Evolutionary conservation across 2,113 vertebrate genomes (phyloP).

Genomic region (Sinocyclocheilus grahami): DNA sequence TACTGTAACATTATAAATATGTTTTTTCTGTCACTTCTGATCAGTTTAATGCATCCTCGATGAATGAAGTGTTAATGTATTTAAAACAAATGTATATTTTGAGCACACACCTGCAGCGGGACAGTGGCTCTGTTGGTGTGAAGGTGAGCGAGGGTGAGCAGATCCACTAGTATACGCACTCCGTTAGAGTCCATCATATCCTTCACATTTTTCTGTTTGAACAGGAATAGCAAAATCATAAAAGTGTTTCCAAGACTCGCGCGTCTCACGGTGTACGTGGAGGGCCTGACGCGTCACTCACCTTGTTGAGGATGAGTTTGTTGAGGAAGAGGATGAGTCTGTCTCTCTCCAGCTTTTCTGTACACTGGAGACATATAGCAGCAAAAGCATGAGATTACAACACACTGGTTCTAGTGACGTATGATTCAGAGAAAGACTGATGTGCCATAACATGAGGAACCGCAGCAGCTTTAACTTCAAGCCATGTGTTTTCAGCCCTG

Average conservation of each 20-base stretch:
- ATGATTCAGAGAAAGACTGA: conserved; percentile 80
- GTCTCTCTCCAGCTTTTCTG: conserved; percentile 94
- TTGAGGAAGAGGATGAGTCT: conserved; percentile 94
- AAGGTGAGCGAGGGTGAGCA: conserved; percentile 95
- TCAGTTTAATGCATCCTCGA: too few relatives aligned
- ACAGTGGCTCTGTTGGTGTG: conserved; percentile 95
- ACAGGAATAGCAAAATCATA: neutral
- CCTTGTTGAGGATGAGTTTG: conserved; percentile 97
- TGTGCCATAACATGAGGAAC: too few relatives aligned
- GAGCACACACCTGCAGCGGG: conserved; percentile 84
- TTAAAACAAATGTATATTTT: too few relatives aligned
- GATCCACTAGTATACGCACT: conserved; percentile 90
- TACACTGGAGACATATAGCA: conserved; percentile 77
- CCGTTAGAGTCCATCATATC: conserved; percentile 98
- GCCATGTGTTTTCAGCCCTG: too few relatives aligned
- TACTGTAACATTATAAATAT: too few relatives aligned
- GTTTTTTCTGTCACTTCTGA: too few relatives aligned
- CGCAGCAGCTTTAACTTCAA: too few relatives aligned
- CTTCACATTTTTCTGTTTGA: conserved; percentile 93
- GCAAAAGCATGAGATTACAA: too few relatives aligned
- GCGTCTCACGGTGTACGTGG: too few relatives aligned
- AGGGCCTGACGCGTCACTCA: conserved; percentile 53
- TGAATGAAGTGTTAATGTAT: too few relatives aligned
- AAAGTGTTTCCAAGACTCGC: neutral
- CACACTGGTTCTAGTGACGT: too few relatives aligned